Percentiles rank a stretch among this genome's conserved stretches.
These are phyloP conservation scores for Potorous gilbertii DNA, from an alignment of 2,797 vertebrate species.

Conservation along the genomic window DNA sequence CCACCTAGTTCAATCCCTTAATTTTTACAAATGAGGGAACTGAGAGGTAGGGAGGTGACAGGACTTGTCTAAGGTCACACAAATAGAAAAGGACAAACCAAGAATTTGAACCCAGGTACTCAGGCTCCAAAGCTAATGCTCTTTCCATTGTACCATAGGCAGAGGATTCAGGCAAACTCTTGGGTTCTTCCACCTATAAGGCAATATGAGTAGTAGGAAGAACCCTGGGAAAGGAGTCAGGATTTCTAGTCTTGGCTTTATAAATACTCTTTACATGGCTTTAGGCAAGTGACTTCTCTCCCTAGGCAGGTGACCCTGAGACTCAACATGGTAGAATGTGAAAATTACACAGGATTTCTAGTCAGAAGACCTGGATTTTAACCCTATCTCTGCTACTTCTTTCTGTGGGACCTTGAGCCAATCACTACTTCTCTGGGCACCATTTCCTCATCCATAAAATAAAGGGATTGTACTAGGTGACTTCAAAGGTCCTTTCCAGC, in stretches of 20 bases:
- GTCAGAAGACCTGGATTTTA: background rate
- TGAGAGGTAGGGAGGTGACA: background rate
- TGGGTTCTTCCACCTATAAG: background rate
- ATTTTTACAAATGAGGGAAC: background rate
- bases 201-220: background rate
- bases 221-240: background rate
- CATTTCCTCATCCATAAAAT: background rate
- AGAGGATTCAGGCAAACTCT: background rate
- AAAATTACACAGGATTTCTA: background rate
- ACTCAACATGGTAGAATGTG: background rate
- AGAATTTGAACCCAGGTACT: background rate
- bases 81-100: background rate
- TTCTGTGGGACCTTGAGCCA: background rate
- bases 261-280: background rate
- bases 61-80: background rate
- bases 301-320: background rate
- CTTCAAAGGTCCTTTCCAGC: background rate
- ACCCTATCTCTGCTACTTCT: background rate
- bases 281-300: background rate
- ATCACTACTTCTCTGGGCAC: background rate
- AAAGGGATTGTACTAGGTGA: background rate
- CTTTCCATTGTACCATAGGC: background rate
- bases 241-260: background rate
- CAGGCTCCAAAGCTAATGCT: background rate
- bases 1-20: background rate